Evolutionary conservation across 2,888 invertebrate genomes (phyloP).

Genomic region (Nezara viridula): DNA sequence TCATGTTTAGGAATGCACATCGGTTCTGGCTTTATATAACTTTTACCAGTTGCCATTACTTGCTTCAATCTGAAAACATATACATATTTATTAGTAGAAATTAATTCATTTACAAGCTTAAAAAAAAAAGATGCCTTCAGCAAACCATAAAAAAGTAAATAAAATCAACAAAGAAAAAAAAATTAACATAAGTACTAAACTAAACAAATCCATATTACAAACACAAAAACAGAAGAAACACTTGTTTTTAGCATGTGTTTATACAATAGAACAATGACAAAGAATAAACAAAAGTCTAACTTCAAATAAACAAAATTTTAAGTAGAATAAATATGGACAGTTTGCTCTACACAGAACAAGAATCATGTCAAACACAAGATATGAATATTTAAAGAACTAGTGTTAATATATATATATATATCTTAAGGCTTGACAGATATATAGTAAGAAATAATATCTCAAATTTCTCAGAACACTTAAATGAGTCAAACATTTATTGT

Average conservation of each 20-base stretch:
- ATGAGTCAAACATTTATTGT: no score
- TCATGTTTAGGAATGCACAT: conserved; percentile 70
- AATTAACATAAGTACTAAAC: background rate
- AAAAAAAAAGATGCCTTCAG: no score
- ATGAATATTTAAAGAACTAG: background rate
- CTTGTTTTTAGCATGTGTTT: background rate
- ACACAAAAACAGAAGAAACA: background rate
- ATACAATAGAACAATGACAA: background rate
- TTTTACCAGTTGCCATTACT: conserved; percentile 75
- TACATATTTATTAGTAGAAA: background rate
- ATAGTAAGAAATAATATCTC: background rate
- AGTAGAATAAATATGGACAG: background rate
- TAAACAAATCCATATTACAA: background rate
- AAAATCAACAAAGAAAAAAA: background rate
- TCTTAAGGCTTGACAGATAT: background rate
- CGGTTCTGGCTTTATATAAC: conserved; percentile 78
- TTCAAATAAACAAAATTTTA: background rate
- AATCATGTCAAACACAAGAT: background rate
- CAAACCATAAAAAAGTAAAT: background rate
- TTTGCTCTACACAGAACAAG: background rate
- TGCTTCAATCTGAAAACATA: conserved; percentile 74
- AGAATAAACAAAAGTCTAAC: background rate
- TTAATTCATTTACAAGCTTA: background rate
- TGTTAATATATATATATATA: background rate
- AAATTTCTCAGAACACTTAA: background rate